Conservation (phyloP, 2,113 vertebrate species). For the Lycaon pictus region DNA sequence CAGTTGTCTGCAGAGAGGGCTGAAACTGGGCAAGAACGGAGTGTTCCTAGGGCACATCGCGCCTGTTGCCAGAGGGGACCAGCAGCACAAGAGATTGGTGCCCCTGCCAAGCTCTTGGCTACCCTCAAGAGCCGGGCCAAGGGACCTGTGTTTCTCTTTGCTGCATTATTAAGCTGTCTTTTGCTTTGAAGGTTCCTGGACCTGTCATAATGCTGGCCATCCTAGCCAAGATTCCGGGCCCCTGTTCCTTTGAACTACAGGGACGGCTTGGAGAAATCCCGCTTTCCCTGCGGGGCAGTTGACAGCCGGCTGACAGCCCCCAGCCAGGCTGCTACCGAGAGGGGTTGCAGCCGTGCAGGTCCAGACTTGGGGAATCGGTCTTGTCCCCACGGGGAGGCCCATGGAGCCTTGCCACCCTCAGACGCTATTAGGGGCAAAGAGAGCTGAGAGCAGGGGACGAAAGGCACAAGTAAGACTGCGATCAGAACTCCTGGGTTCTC, state of each 20-base stretch:
- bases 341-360: background rate
- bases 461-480: rapidly evolving
- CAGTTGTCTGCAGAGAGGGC: background rate
- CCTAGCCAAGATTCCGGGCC: slow-evolving; percentile 60
- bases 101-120: slow-evolving; percentile 35
- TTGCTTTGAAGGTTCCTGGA: slow-evolving; percentile 67
- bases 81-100: background rate
- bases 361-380: background rate
- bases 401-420: background rate
- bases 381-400: background rate
- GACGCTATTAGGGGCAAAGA: background rate
- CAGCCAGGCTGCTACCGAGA: slow-evolving; percentile 64
- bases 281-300: slow-evolving; percentile 60
- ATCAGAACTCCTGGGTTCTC: background rate
- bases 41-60: background rate
- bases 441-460: background rate
- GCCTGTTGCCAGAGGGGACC: background rate
- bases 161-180: slow-evolving; percentile 75
- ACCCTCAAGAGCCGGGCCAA: slow-evolving; percentile 51
- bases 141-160: slow-evolving; percentile 59
- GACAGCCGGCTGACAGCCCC: slow-evolving; percentile 69
- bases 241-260: slow-evolving; percentile 64
- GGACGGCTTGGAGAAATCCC: slow-evolving; percentile 63
- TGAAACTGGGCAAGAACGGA: background rate
- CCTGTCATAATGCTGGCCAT: slow-evolving; percentile 74